phyloP scores from a whole-genome alignment of 2,113 vertebrate species.

The Seriola quinqueradiata region DNA sequence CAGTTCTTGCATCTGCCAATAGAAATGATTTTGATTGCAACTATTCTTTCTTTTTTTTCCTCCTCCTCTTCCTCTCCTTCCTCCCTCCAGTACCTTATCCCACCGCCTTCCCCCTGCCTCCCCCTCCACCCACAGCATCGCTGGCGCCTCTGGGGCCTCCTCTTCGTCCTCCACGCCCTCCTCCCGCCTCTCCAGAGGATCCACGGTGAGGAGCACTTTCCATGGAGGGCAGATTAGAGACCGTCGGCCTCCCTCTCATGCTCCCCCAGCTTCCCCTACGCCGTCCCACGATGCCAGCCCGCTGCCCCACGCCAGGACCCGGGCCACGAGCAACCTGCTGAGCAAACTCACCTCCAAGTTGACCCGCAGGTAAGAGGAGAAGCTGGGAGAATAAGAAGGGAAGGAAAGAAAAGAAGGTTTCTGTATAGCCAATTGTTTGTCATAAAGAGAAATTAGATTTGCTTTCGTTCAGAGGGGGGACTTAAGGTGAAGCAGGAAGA shows the following conservation, averaged over 20 bases:
- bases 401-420: neutral
- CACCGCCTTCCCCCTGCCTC: slow-evolving; percentile 85
- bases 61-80: neutral
- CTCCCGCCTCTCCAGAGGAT: slow-evolving; percentile 89
- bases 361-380: slow-evolving; percentile 91
- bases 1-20: neutral
- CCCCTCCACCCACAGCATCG: slow-evolving; percentile 90
- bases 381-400: slow-evolving; percentile 11
- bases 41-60: slow-evolving; percentile 15
- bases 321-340: slow-evolving; percentile 92
- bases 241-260: slow-evolving; percentile 87
- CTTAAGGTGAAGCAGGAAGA: neutral
- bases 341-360: slow-evolving; percentile 95
- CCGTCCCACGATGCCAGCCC: slow-evolving; percentile 88
- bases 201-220: slow-evolving; percentile 93
- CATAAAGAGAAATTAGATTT: neutral
- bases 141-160: slow-evolving; percentile 77
- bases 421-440: neutral
- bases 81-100: slow-evolving; percentile 79
- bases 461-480: neutral
- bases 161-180: slow-evolving; percentile 83
- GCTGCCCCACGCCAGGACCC: slow-evolving; percentile 87
- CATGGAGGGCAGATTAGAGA: slow-evolving; percentile 95
- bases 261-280: slow-evolving; percentile 88
- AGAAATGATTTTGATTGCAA: neutral